Percentiles rank a stretch among this genome's conserved stretches.
These are phyloP conservation scores for Lanius collurio DNA, from an alignment of 2,113 vertebrate genomes.

Conservation along the genomic window DNA sequence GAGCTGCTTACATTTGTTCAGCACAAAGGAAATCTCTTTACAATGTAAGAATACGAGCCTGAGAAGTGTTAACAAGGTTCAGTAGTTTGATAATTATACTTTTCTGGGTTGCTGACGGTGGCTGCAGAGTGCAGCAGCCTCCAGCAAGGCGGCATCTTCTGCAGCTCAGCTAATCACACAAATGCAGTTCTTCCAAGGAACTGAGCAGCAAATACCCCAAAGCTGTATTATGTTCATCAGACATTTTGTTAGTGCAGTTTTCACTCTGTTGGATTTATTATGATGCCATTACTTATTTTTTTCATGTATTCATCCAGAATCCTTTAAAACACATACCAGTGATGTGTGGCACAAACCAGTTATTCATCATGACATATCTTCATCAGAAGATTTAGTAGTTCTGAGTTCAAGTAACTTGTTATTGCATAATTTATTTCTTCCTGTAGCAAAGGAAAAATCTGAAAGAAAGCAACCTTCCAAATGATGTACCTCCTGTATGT, in stretches of 20 bases:
- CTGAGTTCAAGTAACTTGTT: not conserved
- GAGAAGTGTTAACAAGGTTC: not conserved
- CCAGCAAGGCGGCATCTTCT: not conserved
- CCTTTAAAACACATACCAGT: not conserved
- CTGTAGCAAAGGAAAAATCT: not conserved
- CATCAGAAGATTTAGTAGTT: not conserved
- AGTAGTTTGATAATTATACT: not conserved
- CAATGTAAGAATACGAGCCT: not conserved
- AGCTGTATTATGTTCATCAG: constrained; percentile 39
- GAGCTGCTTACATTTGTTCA: not conserved
- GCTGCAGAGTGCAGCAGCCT: constrained; percentile 46
- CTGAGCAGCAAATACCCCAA: constrained; percentile 4
- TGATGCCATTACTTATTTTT: not conserved
- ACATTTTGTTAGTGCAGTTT: constrained; percentile 5
- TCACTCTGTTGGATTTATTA: not conserved
- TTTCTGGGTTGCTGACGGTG: constrained; percentile 9
- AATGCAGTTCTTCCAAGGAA: constrained; percentile 32
- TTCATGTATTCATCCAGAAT: not conserved
- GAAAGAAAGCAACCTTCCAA: not conserved
- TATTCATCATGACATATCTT: not conserved
- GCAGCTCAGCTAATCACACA: constrained; percentile 25
- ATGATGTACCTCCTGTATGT: not conserved
- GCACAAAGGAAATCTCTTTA: not conserved
- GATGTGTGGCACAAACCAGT: not conserved
- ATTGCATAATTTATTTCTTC: not conserved